These are phyloP conservation scores for Taenaris catops DNA, from an alignment of 2,888 invertebrate species.

Conservation along the genomic window DNA sequence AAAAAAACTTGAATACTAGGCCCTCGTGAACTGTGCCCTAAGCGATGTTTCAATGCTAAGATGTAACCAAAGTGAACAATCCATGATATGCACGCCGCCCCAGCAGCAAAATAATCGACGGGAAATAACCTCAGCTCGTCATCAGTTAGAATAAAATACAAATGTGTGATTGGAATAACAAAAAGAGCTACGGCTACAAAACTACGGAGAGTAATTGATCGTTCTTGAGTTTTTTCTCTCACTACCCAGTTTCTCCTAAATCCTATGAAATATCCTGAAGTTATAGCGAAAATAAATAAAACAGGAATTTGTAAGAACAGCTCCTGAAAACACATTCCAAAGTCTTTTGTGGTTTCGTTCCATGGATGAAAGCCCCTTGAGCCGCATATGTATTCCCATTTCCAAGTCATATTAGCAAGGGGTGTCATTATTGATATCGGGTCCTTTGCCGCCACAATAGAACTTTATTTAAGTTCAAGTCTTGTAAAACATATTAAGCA, in stretches of 20 bases:
- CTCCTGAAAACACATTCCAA: constrained; percentile 92
- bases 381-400: constrained; percentile 89
- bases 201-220: constrained; percentile 83
- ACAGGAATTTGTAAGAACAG: constrained; percentile 88
- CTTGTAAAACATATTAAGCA: no score
- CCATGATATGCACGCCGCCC: constrained; percentile 89
- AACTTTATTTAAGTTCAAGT: no score
- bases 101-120: constrained; percentile 85
- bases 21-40: constrained; percentile 86
- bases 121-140: constrained; percentile 73
- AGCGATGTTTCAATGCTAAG: constrained; percentile 82
- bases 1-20: constrained; percentile 83
- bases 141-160: constrained; percentile 82
- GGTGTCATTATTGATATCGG: constrained; percentile 33
- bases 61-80: constrained; percentile 88
- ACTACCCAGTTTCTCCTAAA: constrained; percentile 81
- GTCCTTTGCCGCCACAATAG: constrained; percentile 3
- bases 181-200: constrained; percentile 82
- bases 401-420: constrained; percentile 70
- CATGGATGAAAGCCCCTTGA: constrained; percentile 85
- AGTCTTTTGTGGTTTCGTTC: constrained; percentile 84
- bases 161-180: constrained; percentile 83
- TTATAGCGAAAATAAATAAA: constrained; percentile 84
- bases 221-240: constrained; percentile 81
- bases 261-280: constrained; percentile 91